Evolutionary conservation across 2,113 vertebrate genomes (phyloP), one percentile per base, ranked within the genome.

Genomic region (Phaethon lepturus): DNA sequence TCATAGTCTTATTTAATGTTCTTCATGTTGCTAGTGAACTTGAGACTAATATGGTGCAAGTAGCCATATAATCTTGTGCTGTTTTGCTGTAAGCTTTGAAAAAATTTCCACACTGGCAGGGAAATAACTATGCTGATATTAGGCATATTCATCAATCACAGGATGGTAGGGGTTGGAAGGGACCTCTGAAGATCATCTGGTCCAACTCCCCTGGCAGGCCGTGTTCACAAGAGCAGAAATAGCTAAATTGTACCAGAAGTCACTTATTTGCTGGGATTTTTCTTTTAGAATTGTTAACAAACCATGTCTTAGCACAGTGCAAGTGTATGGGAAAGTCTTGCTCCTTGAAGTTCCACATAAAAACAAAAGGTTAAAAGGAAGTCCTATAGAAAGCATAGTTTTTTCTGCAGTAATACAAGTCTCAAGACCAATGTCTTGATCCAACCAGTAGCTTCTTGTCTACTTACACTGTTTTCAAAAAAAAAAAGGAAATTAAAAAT

Each of bases 361-460:
- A 81, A 77, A 3, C 12, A 52, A 20, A 40, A 50, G 4, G 4
- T 10, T 60, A 25, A 53, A 81, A 67, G 42, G 40, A 79, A 76
- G 20, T 6, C 1, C 33, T 35, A 14, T 4, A 72, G 25, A n/a
- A 75, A 58, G 4, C 1, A 0, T 10, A 26, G 23, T 4, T 8
- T 83, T 86, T 86, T 49, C 72, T 80, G 18, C 45, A 93, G 1
- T 40, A 79, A 25, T 16, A 17, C 12, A 76, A 4, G 38, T 45
- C 11, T 53, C 55, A 83, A 29, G 45, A 5, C 24, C 10, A 72
- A 17, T 62, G 29, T 47, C 22, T 76, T 52, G 33, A 38, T 53
- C 50, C 69, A 49, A 38, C 18, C 33, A 56, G 10, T 55, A 86
- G 24, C 17, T 81, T 24, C n/a, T 64, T 66, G 24, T 56, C 33